phyloP scores from a whole-genome alignment of 2,797 vertebrate genomes.

The Acipenser ruthenus region DNA sequence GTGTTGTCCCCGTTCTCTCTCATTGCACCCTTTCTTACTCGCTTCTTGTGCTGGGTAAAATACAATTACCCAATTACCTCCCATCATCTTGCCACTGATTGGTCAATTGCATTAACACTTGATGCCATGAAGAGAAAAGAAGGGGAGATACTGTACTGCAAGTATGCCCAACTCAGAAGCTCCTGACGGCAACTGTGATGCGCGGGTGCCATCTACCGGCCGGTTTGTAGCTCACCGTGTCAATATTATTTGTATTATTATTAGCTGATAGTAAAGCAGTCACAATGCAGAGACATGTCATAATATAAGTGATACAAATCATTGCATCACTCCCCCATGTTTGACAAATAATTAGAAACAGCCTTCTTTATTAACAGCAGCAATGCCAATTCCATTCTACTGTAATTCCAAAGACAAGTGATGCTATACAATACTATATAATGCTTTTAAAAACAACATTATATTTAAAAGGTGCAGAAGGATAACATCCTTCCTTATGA shows the following conservation, averaged over 20 bases:
- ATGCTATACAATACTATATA: too few species aligned
- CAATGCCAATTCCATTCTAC: too few species aligned
- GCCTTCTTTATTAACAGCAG: too few species aligned
- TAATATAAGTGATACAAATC: too few species aligned
- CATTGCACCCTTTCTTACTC: constrained; percentile 1
- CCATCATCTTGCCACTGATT: constrained; percentile 72
- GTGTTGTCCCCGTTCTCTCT: neutral
- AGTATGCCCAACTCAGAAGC: constrained; percentile 16
- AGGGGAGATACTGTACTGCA: constrained; percentile 10
- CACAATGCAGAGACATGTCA: too few species aligned
- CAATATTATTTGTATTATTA: neutral
- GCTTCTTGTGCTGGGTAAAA: constrained; percentile 66
- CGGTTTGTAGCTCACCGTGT: constrained; percentile 18
- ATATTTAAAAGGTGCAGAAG: too few species aligned
- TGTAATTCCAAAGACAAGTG: too few species aligned
- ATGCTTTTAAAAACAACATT: too few species aligned
- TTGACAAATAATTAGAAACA: too few species aligned
- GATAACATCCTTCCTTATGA: too few species aligned
- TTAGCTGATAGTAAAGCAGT: too few species aligned
- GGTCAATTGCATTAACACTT: constrained; percentile 68
- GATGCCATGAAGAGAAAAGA: constrained; percentile 34
- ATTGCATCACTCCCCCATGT: too few species aligned
- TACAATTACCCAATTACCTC: constrained; percentile 77
- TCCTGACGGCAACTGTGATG: constrained; percentile 23
- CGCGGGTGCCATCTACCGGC: constrained; percentile 59